Conservation (phyloP, 1,140 invertebrate genomes). For the Sminthurides bifidus region DNA sequence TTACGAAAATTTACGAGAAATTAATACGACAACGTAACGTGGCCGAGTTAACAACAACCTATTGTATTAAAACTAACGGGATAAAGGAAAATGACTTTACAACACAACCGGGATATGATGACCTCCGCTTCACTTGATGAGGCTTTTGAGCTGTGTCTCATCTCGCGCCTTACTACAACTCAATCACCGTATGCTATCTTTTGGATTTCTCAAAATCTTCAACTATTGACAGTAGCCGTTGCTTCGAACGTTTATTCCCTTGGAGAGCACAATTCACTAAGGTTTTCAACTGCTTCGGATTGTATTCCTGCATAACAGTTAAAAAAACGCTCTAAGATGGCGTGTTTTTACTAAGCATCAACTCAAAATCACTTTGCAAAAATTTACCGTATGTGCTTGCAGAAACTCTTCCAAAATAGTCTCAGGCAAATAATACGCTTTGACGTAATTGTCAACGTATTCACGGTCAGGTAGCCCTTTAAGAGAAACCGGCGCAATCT, state of each 20-base stretch:
- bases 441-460: slow-evolving; percentile 88
- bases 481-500: slow-evolving; percentile 52
- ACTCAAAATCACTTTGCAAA: background rate
- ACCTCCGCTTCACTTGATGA: no score
- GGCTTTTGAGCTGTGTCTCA: no score
- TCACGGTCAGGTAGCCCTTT: slow-evolving; percentile 76
- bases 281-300: slow-evolving; percentile 68
- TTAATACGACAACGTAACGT: no score
- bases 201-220: slow-evolving; percentile 45
- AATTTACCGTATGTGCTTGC: slow-evolving; percentile 57
- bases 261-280: slow-evolving; percentile 76
- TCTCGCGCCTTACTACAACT: no score
- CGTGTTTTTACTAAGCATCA: slow-evolving; percentile 7
- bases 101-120: no score
- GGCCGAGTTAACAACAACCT: no score
- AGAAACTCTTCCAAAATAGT: slow-evolving; percentile 79
- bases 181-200: slow-evolving; percentile 15
- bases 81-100: no score
- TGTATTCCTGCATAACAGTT: slow-evolving; percentile 58
- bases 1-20: no score
- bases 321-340: background rate
- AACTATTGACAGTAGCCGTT: slow-evolving; percentile 58
- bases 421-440: slow-evolving; percentile 56
- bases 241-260: slow-evolving; percentile 72
- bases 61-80: no score